Evolutionary conservation across 1,140 invertebrate genomes (phyloP).

Genomic region (Sycobia sp.): DNA sequence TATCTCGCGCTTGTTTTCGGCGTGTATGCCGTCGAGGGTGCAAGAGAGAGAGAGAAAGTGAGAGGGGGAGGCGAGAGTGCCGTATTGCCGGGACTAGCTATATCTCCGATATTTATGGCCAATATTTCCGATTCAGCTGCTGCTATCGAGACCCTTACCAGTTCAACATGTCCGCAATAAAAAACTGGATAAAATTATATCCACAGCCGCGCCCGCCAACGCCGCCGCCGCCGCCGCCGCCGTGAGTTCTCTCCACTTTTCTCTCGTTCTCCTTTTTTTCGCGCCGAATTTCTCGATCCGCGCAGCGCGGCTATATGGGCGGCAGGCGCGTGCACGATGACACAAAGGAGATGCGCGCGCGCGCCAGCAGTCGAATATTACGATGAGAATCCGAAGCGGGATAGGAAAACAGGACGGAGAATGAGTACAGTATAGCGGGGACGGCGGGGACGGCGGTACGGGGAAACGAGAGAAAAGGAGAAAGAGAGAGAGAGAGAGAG

Average conservation of each 20-base stretch:
- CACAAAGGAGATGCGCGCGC: no score
- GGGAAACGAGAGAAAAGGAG: conserved; percentile 1
- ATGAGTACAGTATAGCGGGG: background rate
- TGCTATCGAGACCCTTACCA: conserved; percentile 60
- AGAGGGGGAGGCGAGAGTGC: conserved; percentile 28
- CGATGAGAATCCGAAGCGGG: no score
- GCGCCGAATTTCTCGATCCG: no score
- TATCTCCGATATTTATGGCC: conserved; percentile 63
- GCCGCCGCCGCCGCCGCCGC: background rate
- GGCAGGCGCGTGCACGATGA: no score
- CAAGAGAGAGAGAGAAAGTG: no score
- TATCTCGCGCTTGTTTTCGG: conserved; percentile 39
- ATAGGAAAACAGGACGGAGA: no score
- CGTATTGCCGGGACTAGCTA: conserved; percentile 18
- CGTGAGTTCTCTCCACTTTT: no score
- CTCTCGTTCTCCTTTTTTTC: no score
- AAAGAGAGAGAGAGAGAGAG: no score
- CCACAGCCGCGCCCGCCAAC: conserved; percentile 41
- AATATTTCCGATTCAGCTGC: conserved; percentile 56
- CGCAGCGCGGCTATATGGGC: no score
- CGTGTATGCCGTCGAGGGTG: conserved; percentile 29
- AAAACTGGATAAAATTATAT: conserved; percentile 62
- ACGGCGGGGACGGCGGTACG: conserved; percentile 13
- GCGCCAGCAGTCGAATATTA: no score
- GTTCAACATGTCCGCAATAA: conserved; percentile 62